A percentile compares a stretch with the other conserved stretches of the same genome.
phyloP scores from a whole-genome alignment of 1,140 invertebrate species.

The Drosophila jambulina region DNA sequence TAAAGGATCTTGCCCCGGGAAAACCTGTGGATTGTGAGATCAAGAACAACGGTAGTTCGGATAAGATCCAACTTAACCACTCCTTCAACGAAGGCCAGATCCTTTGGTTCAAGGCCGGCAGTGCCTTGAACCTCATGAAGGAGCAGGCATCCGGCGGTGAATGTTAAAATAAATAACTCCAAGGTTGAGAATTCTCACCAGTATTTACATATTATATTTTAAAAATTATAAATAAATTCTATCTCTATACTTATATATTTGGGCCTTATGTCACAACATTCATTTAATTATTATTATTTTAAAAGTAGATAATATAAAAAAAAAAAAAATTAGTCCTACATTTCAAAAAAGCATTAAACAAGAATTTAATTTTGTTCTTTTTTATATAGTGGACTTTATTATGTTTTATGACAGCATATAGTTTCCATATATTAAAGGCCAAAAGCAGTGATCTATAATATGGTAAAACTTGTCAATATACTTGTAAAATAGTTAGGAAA shows the following conservation, averaged over 20 bases:
- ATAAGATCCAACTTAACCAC: constrained; percentile 96
- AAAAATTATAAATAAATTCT: not conserved
- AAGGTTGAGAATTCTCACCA: not conserved
- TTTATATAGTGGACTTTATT: no score
- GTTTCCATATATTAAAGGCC: no score
- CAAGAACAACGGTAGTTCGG: constrained; percentile 94
- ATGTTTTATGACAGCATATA: no score
- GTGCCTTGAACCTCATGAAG: constrained; percentile 99
- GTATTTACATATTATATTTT: not conserved
- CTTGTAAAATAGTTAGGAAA: no score
- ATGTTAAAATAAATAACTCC: constrained; percentile 1
- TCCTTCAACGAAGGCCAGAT: constrained; percentile 99
- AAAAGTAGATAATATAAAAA: no score
- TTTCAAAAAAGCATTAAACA: no score
- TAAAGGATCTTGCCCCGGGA: constrained; percentile 94
- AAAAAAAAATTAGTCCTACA: no score
- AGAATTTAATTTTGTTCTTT: no score
- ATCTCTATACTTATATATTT: not conserved
- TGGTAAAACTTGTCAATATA: no score
- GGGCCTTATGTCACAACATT: not conserved
- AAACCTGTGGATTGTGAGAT: constrained; percentile 96
- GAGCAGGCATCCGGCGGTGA: constrained; percentile 87
- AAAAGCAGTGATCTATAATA: no score
- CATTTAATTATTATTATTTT: no score
- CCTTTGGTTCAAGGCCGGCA: constrained; percentile 98